These are phyloP conservation scores for Congeria kusceri DNA, from an alignment of 2,888 invertebrate genomes.

Conservation along the genomic window DNA sequence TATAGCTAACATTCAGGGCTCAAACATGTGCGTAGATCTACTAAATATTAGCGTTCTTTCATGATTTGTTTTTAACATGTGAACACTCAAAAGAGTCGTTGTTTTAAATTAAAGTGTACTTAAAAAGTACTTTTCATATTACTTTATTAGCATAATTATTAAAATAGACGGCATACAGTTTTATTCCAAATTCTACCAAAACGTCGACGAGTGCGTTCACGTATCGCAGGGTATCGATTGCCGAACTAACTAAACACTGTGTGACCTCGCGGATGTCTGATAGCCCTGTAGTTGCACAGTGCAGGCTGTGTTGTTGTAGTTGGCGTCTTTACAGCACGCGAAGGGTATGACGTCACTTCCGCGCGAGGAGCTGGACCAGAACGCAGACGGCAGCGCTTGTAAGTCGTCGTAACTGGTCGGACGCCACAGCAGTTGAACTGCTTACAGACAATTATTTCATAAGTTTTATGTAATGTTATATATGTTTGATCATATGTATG, in stretches of 20 bases:
- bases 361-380: conserved; percentile 44
- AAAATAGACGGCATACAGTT: too few species aligned
- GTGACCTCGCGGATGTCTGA: conserved; percentile 43
- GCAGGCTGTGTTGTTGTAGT: conserved; percentile 49
- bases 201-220: too few species aligned
- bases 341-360: conserved; percentile 52
- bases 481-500: too few species aligned
- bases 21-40: too few species aligned
- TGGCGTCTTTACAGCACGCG: conserved; percentile 50
- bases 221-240: neutral
- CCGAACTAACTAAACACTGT: neutral
- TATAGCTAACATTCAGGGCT: too few species aligned
- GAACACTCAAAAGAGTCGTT: too few species aligned
- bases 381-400: conserved; percentile 34
- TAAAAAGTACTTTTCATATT: too few species aligned
- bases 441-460: neutral
- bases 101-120: too few species aligned
- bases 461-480: neutral
- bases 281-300: conserved; percentile 40
- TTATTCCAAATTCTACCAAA: too few species aligned
- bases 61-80: too few species aligned
- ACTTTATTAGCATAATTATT: too few species aligned
- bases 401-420: conserved; percentile 47
- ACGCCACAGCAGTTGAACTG: conserved; percentile 59
- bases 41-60: too few species aligned